These are phyloP conservation scores for Takifugu ocellatus DNA, from an alignment of 2,797 vertebrate genomes.

Conservation along the genomic window DNA sequence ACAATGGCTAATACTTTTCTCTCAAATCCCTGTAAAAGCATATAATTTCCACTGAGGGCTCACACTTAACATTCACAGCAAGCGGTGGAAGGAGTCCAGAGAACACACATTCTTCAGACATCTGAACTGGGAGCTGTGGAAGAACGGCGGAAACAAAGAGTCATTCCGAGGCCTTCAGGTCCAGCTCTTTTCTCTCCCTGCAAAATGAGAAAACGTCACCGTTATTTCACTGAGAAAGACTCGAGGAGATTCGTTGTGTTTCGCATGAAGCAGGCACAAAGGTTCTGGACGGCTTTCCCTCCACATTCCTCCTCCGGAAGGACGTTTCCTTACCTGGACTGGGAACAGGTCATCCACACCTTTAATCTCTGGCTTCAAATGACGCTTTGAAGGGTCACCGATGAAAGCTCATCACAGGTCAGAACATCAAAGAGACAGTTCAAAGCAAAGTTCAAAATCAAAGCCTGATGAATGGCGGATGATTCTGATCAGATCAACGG, in stretches of 20 bases:
- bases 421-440: no score
- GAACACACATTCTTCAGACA: constrained; percentile 37
- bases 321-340: no score
- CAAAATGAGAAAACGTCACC: constrained; percentile 47
- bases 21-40: constrained; percentile 77
- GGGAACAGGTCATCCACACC: no score
- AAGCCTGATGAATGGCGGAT: no score
- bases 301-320: no score
- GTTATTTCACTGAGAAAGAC: constrained; percentile 1
- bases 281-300: constrained; percentile 21
- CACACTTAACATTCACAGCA: constrained; percentile 71
- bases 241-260: constrained; percentile 21
- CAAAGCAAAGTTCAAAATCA: no score
- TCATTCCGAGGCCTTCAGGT: constrained; percentile 62
- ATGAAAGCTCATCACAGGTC: no score
- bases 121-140: constrained; percentile 54
- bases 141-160: constrained; percentile 70
- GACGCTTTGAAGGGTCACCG: no score
- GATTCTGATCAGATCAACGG: no score
- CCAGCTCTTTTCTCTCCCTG: constrained; percentile 51
- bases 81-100: constrained; percentile 63
- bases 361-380: no score
- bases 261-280: constrained; percentile 16
- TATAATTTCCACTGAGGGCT: constrained; percentile 80
- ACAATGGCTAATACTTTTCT: constrained; percentile 73